Evolutionary conservation across 2,888 invertebrate genomes (phyloP).

Genomic region (Caenorhabditis sinica): DNA sequence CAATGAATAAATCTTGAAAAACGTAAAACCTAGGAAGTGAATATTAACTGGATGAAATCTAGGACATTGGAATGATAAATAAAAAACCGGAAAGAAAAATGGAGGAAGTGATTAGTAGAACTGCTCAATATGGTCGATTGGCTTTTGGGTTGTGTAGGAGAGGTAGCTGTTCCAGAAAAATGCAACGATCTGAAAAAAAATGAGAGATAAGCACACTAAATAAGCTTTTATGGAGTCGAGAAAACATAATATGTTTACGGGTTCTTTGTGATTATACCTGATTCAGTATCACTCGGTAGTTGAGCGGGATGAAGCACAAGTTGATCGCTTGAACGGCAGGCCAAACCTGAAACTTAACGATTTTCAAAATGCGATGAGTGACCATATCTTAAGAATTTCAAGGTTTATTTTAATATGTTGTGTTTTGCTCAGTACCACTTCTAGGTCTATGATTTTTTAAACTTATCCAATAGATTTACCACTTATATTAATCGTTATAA

Average conservation of each 20-base stretch:
- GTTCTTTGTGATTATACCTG: conserved; percentile 29
- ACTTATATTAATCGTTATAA: no score
- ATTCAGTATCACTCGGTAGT: conserved; percentile 88
- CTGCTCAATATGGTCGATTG: conserved; percentile 61
- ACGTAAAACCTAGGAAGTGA: conserved; percentile 33
- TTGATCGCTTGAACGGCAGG: conserved; percentile 92
- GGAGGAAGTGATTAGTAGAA: conserved; percentile 53
- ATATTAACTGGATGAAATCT: neutral
- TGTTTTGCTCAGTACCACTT: no score
- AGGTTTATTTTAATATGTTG: no score
- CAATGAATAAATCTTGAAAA: neutral
- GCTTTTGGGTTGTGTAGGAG: conserved; percentile 88
- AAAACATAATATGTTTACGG: neutral
- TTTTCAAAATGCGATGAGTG: neutral
- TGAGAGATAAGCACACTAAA: conserved; percentile 82
- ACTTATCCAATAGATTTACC: no score
- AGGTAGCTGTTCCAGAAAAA: conserved; percentile 92
- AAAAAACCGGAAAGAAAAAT: neutral
- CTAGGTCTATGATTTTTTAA: no score
- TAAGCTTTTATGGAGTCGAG: neutral
- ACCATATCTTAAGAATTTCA: no score
- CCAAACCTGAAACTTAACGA: conserved; percentile 86
- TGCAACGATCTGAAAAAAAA: conserved; percentile 89
- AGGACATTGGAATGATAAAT: conserved; percentile 11
- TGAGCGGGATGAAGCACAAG: conserved; percentile 91